Evolutionary conservation across 2,113 vertebrate genomes (phyloP), one percentile per base, ranked within the genome.

Genomic region (Axis porcinus): DNA sequence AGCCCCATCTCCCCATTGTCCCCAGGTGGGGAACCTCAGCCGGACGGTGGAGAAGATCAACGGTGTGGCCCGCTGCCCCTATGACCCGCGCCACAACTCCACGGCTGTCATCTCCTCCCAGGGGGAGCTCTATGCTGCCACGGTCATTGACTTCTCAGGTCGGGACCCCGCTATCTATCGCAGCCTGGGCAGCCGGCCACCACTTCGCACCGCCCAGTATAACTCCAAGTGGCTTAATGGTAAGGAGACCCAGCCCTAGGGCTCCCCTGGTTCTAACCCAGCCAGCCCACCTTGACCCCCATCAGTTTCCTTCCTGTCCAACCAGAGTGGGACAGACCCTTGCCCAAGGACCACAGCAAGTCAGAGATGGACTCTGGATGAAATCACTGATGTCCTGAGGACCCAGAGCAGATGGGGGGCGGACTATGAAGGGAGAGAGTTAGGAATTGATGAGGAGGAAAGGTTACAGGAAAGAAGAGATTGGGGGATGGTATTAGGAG

Each of bases 141-240:
- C 99, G 0, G 99, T 99, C 98, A 99, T 99, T 30, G 99, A 99
- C 99, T 99, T 99, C 99, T 99, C 99, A 0, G 99, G 99, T 50
- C 99, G 99, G 13, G 99, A 99, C 98, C 99, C 99, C 0, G 99
- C 99, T 98, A 99, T 99, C 98, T 99, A 99, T 98, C 99, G 99
- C 97, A 99, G 99, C 98, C 99, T 99, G 97, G 99, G 99, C 58
- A 99, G 99, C 2, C 99, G 99, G 99, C 99, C 99, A 0, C 99
- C 99, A 0, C 99, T 99, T 33, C 99, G 99, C 88, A 99, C 99
- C 0, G 99, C 99, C 33, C 99, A 99, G 97, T 99, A 99, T 98
- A 99, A 99, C 99, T 99, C 99, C 98, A 99, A 99, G 91, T 99
- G 99, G 99, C 99, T 99, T 98, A 99, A 99, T 55, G 99, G 99